Percentiles rank a stretch among this genome's conserved stretches.
phyloP scores from a whole-genome alignment of 2,797 vertebrate genomes.

The Anableps anableps region DNA sequence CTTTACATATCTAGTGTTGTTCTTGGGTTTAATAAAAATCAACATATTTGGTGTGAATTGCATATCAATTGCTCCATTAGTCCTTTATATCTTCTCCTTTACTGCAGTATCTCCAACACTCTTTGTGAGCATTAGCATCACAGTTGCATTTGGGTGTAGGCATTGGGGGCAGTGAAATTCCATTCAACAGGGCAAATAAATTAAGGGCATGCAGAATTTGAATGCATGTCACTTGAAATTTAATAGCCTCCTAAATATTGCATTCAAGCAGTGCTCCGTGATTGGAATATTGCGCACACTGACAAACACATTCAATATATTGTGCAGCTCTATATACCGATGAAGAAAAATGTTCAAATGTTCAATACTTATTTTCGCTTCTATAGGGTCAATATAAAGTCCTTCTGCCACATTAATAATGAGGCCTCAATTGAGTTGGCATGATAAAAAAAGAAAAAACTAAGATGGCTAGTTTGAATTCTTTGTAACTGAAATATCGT shows the following conservation, averaged over 20 bases:
- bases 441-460: background rate
- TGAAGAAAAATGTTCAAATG: background rate
- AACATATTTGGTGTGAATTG: background rate
- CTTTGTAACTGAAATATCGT: background rate
- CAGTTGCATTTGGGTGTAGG: background rate
- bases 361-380: background rate
- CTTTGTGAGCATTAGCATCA: background rate
- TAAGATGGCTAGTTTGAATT: background rate
- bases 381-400: background rate
- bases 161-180: background rate
- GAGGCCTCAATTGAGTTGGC: too few relatives aligned
- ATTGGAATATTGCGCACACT: background rate
- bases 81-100: background rate
- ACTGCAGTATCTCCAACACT: background rate
- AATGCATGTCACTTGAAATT: constrained; percentile 1
- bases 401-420: background rate
- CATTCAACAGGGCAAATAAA: background rate
- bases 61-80: background rate
- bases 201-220: background rate
- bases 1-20: background rate
- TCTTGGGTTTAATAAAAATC: background rate
- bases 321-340: background rate
- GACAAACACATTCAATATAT: background rate
- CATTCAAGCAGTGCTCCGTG: background rate
- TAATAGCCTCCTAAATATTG: background rate